Evolutionary conservation across 2,797 vertebrate species (phyloP).

Genomic region (Cyclura pinguis): DNA sequence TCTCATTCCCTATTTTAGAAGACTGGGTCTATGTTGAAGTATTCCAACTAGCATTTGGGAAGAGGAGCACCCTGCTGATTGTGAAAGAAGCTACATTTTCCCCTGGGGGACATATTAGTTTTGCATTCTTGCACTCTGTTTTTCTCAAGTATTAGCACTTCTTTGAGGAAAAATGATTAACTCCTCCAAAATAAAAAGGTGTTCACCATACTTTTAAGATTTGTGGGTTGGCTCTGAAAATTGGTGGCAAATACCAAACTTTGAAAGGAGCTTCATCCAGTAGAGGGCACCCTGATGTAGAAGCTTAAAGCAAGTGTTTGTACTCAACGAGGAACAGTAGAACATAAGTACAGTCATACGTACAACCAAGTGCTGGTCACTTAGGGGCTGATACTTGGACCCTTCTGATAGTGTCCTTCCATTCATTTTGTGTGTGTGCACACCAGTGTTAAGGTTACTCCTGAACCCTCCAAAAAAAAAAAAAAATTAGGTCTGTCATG

Average conservation of each 20-base stretch:
- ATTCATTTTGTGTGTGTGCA: not conserved
- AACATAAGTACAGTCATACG: not conserved
- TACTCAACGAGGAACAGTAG: not conserved
- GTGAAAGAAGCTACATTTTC: not conserved
- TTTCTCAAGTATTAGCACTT: not conserved
- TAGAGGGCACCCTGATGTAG: conserved; percentile 17
- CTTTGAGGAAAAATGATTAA: not conserved
- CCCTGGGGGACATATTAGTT: not conserved
- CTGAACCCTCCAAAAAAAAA: no score
- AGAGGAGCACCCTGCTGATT: not conserved
- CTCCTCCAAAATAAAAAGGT: not conserved
- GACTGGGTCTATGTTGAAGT: no score
- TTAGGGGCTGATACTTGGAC: not conserved
- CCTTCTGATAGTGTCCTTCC: not conserved
- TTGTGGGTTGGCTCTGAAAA: not conserved
- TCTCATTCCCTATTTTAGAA: not conserved
- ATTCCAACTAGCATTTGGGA: not conserved
- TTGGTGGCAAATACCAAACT: not conserved
- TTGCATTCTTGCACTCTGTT: not conserved
- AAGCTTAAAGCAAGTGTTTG: not conserved
- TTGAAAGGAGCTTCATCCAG: not conserved
- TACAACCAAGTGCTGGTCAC: not conserved
- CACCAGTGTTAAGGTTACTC: no score
- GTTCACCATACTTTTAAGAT: not conserved
- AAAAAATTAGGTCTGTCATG: no score